Evolutionary conservation across 2,113 vertebrate genomes (phyloP).

Genomic region (Ictidomys tridecemlineatus): DNA sequence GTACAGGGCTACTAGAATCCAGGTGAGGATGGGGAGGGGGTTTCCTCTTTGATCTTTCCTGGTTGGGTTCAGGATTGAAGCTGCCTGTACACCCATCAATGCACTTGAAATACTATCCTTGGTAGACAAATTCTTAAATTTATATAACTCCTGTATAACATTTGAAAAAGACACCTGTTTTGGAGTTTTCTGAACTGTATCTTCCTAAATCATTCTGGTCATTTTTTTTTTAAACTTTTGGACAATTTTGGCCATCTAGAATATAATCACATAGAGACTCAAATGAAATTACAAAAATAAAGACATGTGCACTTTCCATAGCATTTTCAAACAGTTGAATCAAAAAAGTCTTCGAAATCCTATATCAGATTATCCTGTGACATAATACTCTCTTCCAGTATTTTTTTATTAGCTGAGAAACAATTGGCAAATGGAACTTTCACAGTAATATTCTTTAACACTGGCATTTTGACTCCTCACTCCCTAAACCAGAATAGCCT

Average conservation of each 20-base stretch:
- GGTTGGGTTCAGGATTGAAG: no score
- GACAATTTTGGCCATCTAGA: background rate
- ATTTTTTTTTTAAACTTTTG: background rate
- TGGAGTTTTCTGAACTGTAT: background rate
- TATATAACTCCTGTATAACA: background rate
- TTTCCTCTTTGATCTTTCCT: no score
- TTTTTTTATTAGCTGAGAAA: background rate
- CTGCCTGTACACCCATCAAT: fast-evolving
- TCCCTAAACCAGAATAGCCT: background rate
- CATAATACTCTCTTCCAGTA: background rate
- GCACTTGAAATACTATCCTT: background rate
- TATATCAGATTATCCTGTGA: background rate
- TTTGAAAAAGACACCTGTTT: background rate
- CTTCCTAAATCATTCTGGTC: background rate
- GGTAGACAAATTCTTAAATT: background rate
- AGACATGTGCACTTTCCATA: background rate
- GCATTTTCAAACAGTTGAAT: constrained; percentile 20
- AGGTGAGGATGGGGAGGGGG: no score
- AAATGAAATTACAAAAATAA: background rate
- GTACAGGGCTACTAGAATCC: fast-evolving
- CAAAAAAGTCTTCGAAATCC: constrained; percentile 2
- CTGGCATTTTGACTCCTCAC: background rate
- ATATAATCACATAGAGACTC: background rate
- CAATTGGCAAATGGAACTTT: background rate
- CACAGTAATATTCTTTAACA: background rate